Evolutionary conservation across 2,888 invertebrate genomes (phyloP), one percentile per base, ranked within the genome.

Genomic region (Amblyteles armatorius): DNA sequence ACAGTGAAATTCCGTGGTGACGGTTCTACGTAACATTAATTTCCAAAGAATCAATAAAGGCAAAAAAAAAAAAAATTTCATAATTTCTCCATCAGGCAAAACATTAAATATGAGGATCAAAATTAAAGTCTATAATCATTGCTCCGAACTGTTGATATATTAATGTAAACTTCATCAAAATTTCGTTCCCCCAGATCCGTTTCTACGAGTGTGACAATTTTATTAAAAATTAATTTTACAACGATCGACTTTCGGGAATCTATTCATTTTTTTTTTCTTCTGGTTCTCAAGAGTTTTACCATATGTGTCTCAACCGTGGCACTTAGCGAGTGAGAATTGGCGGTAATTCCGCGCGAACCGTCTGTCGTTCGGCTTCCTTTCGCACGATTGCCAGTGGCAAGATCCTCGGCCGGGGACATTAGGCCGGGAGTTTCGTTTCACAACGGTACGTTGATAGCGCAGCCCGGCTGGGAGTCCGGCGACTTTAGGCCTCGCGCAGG

Each of bases 361-460:
- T 84, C 68, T 65, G 78, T 81, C 81, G 81, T 74, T 69, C 60
- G 65, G 67, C 68, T 81, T 81, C 73, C 81, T 81, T 84, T 84
- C 84, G 78, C 84, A 84, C 79, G 80, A 50, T 83, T 81, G 7
- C 65, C 29, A 63, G 84, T 63, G 60, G 77, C 67, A 57, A 81
- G 84, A 81, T 81, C 72, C 67, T 81, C 81, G 60, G 19, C 33
- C 2, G 81, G 73, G 81, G 82, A 79, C 83, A 71, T 89, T 89
- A 89, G 88, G 78, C 87, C 68, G 84, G 60, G 81, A 79, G 63
- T 73, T 81, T 48, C 55, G 67, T 82, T 85, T 85, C 85, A 69
- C 76, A 78, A 83, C 65, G 57, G 63, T 63, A 86, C 77, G 81
- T 77, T 80, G 79, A 80, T 83, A 83, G 72, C 73, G 77, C 79